Base-by-base conservation (phyloP, 2,113 vertebrate genomes). In the Holacanthus passer region DNA sequence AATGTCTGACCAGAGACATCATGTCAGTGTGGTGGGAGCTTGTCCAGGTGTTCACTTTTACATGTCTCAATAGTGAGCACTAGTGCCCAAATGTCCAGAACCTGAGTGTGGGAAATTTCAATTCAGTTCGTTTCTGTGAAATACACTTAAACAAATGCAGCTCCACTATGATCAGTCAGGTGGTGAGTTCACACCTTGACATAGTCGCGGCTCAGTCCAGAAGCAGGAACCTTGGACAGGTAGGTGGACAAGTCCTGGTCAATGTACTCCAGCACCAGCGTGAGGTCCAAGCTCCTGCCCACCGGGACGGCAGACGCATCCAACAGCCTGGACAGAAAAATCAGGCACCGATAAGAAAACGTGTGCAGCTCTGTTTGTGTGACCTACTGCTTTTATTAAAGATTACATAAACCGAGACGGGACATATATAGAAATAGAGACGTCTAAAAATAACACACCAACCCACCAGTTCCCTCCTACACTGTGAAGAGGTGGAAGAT, bases 161-260 rank as follows among this genome's bases (percentile, higher is more conserved):
- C 45, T 68, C 17, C 17, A 35, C 19, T 24, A 4, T 12, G 16
- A 56, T n/a, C 14, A 43, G 8, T 52, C 10, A 6, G 32, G n/a
- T 20, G 13, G 27, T 9, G 62, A 4, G 12, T 24, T 55, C 63
- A n/a, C 52, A 96, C 96, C 94, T 94, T 93, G 12, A 95, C 91
- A 27, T 74, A 78, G 41, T 92, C 87, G 5, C 16, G 52, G 68
- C 88, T 81, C 56, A 96, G 87, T 62, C 93, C 94, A 55, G 90
- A 71, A 9, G 87, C 56, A 29, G 93, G 89, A 24, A 50, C 94
- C 63, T 84, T 93, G 1, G 91, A 89, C 37, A 96, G 88, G 84
- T 90, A 95, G 3, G 93, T 84, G 52, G 92, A 90, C 83, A 96
- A 85, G 75, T 96, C 96, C 83, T 95, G 96, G 82, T 96, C 95